Evolutionary conservation across 2,888 invertebrate genomes (phyloP).

Genomic region (Drosophila sordidapex): DNA sequence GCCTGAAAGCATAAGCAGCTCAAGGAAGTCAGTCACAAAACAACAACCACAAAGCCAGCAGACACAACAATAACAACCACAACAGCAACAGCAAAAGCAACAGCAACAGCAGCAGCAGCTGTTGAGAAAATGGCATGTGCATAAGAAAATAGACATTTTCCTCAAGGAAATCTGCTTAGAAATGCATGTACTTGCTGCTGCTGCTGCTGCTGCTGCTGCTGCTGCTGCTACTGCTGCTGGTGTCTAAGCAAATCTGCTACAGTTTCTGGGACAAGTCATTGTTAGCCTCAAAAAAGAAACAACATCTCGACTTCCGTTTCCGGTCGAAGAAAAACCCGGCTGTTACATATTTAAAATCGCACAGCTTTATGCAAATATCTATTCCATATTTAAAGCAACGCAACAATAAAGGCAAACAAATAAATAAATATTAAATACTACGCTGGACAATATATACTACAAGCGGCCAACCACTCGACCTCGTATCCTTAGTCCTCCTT

Average conservation of each 20-base stretch:
- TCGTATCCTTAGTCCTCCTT: constrained; percentile 11
- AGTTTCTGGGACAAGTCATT: constrained; percentile 61
- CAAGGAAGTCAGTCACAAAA: constrained; percentile 46
- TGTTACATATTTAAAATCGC: constrained; percentile 55
- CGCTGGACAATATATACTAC: constrained; percentile 7
- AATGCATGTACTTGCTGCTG: constrained; percentile 56
- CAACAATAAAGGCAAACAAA: constrained; percentile 50
- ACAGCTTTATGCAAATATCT: constrained; percentile 63
- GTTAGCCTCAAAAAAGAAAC: constrained; percentile 41
- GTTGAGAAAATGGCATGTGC: constrained; percentile 69
- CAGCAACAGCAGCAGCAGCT: constrained; percentile 46
- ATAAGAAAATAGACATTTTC: constrained; percentile 71
- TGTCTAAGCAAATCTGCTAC: constrained; percentile 55
- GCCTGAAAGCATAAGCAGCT: constrained; percentile 64
- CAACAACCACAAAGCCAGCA: constrained; percentile 25
- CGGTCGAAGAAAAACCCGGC: constrained; percentile 40
- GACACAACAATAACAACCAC: constrained; percentile 21
- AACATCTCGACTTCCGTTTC: constrained; percentile 74
- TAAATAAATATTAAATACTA: constrained; percentile 59
- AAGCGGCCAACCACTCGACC: constrained; percentile 24
- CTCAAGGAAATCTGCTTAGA: constrained; percentile 74
- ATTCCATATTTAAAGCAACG: constrained; percentile 57
- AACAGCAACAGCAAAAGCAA: constrained; percentile 15
- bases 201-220: constrained; percentile 30
- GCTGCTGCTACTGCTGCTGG: constrained; percentile 29